These are phyloP conservation scores for Gadopsis bispinosus DNA, from an alignment of 2,797 vertebrate species.

Conservation along the genomic window DNA sequence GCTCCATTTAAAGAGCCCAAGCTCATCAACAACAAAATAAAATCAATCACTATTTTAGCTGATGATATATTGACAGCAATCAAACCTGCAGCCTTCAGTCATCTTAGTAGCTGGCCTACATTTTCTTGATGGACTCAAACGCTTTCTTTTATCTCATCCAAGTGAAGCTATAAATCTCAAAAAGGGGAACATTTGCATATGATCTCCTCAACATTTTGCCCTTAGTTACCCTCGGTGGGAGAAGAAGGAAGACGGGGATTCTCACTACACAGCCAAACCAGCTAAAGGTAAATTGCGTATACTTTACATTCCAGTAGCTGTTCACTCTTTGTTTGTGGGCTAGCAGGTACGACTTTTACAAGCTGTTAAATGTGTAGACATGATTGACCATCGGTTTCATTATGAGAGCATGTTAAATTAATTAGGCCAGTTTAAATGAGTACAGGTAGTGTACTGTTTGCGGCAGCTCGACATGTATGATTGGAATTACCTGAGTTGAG, in stretches of 20 bases:
- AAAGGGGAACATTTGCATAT: background rate
- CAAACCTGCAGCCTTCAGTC: background rate
- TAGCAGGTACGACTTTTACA: background rate
- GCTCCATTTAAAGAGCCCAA: background rate
- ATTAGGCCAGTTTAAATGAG: background rate
- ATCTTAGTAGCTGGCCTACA: background rate
- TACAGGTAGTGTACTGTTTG: slow-evolving; percentile 9
- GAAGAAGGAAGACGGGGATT: background rate
- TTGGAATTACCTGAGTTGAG: slow-evolving; percentile 4
- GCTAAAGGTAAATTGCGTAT: background rate
- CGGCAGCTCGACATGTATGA: slow-evolving; percentile 3
- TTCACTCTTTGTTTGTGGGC: background rate
- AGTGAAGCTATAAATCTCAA: background rate
- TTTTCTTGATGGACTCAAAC: background rate
- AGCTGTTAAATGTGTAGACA: slow-evolving; percentile 5
- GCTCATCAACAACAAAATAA: no score
- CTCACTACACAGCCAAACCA: background rate
- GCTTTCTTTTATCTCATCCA: background rate
- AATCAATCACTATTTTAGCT: no score
- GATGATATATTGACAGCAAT: background rate
- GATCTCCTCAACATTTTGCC: background rate
- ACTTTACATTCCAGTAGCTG: slow-evolving; percentile 17
- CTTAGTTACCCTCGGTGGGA: background rate
- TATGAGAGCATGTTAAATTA: background rate
- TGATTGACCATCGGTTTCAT: background rate